Evolutionary conservation across 2,888 invertebrate species (phyloP), one percentile per base, ranked within the genome.

Genomic region (Tiliacea aurago): DNA sequence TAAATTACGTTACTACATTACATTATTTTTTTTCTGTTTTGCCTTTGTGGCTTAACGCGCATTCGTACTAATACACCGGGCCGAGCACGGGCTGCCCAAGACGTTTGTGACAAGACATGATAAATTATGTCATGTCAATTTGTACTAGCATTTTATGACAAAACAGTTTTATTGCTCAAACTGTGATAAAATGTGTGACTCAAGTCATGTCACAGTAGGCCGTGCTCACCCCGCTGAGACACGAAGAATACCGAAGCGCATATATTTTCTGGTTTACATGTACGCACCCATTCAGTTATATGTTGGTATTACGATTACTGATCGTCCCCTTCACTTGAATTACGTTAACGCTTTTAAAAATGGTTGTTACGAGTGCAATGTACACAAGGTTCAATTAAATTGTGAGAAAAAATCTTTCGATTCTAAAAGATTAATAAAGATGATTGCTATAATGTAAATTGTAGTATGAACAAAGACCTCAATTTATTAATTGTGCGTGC

Each of bases 281-380:
- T 11, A 13, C 7, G 23, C 4, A 71, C 7, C 9, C 6, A 23
- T 51, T 53, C 13, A 69, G 9, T 45, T 61, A 43, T 45, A 66
- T 41, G 15, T 49, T 55, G 28, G 53, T 51, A 41, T 49, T 51
- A 33, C 63, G 41, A 61, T 70, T 47, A 67, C 70, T 15, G 62
- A 72, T 86, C 67, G 68, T 82, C 70, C 82, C 71, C 86, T 83
- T 83, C 71, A 84, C 81, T 71, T 10, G 53, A 33, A 80, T 70
- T 67, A 51, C 41, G 67, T 71, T 55, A 62, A 69, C 43, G 47
- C 53, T 64, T 37, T 81, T 73, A 45, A 66, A 51, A n/a, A 51
- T 55, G 47, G 47, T 73, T 84, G 67, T 70, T 81, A 81, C 56
- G 23, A 81, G 18, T 56, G 77, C 65, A 76, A 47, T 49, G 37